Evolutionary conservation across 2,797 vertebrate genomes (phyloP), one percentile per base, ranked within the genome.

Genomic region (Triplophysa bombifrons): DNA sequence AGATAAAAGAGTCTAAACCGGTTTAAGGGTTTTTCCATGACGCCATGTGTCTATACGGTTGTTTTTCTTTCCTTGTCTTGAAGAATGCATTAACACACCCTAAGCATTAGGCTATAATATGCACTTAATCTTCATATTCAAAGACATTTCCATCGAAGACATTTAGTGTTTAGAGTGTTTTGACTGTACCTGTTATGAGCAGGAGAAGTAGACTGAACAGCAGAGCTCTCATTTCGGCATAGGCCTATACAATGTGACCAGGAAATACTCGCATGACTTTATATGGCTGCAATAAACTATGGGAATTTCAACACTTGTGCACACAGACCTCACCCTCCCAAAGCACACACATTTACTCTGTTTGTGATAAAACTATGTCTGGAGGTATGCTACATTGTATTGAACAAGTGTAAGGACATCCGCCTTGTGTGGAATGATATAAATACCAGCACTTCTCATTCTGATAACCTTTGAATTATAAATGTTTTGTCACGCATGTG

Each of bases 261-360:
- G 11, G 12, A 22, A 22, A 34, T 34, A 27, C 27, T 72, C 22
- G 19, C 13, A 22, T 56, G 69, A 66, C 22, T 60, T 63, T 56
- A 66, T 58, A 72, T 55, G 69, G 30, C 0, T 4, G 1, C 50
- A 65, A 48, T 55, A 22, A 56, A 72, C 10, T 58, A 51, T 79
- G 69, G 58, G 69, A 79, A 72, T 17, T 30, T 3, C 1, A 56
- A 65, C 77, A 79, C 61, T 19, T 79, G 77, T 55, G 3, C 9
- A 67, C 14, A 48, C 5, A 67, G 3, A 67, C 4, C 5, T 2
- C 16, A 17, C 58, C 22, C 12, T 61, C 58, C 25, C 25, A 34
- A 19, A 34, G 16, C 61, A 64, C 8, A 46, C 44, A n/a, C 2
- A n/a, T 16, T 27, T 4, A 65, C 30, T 65, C 30, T 19, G 17